Evolutionary conservation across 23 tunicate species (phyloP), one percentile per base, ranked within the genome.

Genomic region (Diplosoma virens): DNA sequence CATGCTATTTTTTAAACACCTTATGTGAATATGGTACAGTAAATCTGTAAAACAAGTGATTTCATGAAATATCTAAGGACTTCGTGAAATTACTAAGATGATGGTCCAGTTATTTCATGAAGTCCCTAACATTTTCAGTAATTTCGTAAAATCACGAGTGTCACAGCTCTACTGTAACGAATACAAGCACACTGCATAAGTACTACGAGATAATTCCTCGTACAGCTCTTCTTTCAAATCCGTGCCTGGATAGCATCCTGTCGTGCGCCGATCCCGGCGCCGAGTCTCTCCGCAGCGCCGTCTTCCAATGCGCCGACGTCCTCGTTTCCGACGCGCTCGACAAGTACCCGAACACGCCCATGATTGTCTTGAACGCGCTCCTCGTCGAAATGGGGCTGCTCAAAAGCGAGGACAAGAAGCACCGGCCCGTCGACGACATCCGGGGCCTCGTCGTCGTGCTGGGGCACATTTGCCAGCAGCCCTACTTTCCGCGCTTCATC

Each of bases 311-410:
- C 47, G 67, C 47, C 32, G 89, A 89, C 56, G 66, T 78, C 17
- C 41, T 85, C 5, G 23, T 72, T 32, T 11, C 63, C 3, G 80
- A 79, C 17, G 96, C 96, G 4, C 79, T 89, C 26, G 78, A 78
- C 28, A 67, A 70, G 33, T 89, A 87, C 46, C 87, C 81, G 1
- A 80, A 83, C 78, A 83, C 88, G 16, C 89, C 89, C 4, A 89
- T 89, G 89, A 26, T 65, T 2, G 89, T 79, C 6, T 24, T 89
- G 18, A 78, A 89, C 63, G 64, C 91, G 11, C 16, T 89, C 21
- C 35, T 89, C 7, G 81, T 89, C 46, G 54, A 76, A 46, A 73
- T 82, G 64, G 96, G 89, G 3, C 41, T 89, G 23, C 72, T 89
- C 22, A 89, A 89, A 65, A 80, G 79, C 37, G 96, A 89, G 68